These are phyloP conservation scores for Trissonchulus latispiculum DNA, from an alignment of 2,888 invertebrate species.

Conservation along the genomic window DNA sequence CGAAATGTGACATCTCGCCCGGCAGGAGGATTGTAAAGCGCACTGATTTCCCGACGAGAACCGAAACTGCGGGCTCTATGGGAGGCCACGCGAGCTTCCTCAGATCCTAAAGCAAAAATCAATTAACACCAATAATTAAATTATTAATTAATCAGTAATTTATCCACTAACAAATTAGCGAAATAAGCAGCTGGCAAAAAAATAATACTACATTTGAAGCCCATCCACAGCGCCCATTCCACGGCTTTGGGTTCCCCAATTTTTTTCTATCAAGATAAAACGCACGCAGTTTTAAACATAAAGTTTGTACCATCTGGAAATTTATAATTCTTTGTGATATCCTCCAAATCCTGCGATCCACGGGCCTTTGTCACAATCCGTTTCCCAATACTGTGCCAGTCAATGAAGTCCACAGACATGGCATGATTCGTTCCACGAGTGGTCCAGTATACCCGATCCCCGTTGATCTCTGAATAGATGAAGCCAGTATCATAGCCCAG, in stretches of 20 bases:
- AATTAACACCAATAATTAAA: too few relatives aligned
- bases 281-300: too few relatives aligned
- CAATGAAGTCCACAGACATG: background rate
- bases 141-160: too few relatives aligned
- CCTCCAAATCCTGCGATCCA: background rate
- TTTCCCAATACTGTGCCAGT: background rate
- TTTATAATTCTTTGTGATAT: background rate
- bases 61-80: background rate
- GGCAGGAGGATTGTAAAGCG: constrained; percentile 8
- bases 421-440: background rate
- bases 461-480: constrained; percentile 57
- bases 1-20: background rate
- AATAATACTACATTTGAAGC: too few relatives aligned
- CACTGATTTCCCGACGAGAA: constrained; percentile 5
- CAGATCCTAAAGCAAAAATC: constrained; percentile 52
- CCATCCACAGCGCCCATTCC: too few relatives aligned
- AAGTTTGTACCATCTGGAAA: background rate
- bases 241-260: too few relatives aligned
- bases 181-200: too few relatives aligned
- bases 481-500: constrained; percentile 63
- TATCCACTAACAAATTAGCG: too few relatives aligned
- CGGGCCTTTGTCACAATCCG: background rate
- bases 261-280: too few relatives aligned
- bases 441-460: background rate
- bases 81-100: background rate